A percentile compares a stretch with the other conserved stretches of the same genome.
These are phyloP conservation scores for Semnornis frantzii DNA, from an alignment of 2,113 vertebrate species.

Conservation along the genomic window DNA sequence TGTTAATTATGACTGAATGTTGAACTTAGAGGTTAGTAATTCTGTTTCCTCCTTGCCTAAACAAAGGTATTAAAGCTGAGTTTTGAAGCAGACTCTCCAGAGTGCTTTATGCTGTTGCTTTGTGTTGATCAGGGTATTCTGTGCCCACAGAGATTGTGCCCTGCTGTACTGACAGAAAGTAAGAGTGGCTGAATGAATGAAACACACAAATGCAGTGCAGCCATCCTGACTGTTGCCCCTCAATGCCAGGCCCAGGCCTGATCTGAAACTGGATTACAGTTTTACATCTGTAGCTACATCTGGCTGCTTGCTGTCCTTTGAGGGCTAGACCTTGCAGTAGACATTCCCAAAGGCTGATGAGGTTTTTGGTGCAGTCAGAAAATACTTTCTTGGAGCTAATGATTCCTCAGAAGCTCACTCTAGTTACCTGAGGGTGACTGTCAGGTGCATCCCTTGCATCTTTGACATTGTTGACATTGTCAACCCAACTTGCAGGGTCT, in stretches of 20 bases:
- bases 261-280: neutral
- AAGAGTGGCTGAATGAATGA: neutral
- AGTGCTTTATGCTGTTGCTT: neutral
- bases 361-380: neutral
- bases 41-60: neutral
- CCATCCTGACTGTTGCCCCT: neutral
- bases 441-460: neutral
- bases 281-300: neutral
- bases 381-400: neutral
- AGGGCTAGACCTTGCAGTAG: neutral
- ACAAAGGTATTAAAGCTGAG: neutral
- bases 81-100: neutral
- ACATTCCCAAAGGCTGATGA: neutral
- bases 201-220: neutral
- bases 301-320: neutral
- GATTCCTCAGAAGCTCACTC: neutral
- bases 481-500: neutral
- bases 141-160: neutral
- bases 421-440: neutral
- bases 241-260: neutral
- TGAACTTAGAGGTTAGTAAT: neutral
- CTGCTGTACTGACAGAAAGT: neutral
- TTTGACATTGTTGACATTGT: constrained; percentile 17
- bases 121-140: neutral
- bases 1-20: neutral